Conservation (phyloP, 2,888 invertebrate genomes). For the Acrobasis suavella region DNA sequence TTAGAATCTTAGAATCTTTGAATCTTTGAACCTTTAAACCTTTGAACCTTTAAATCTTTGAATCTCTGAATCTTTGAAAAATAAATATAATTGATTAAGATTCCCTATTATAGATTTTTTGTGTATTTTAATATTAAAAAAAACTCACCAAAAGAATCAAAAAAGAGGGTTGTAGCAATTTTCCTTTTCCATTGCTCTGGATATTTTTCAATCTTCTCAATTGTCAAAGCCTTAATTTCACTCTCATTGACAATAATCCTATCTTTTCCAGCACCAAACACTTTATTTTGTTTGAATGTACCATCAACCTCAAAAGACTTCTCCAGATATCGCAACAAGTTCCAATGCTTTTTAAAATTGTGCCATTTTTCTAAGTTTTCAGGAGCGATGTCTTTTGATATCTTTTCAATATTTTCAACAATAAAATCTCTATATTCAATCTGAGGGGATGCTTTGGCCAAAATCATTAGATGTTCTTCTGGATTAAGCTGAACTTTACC, state of each 20-base stretch:
- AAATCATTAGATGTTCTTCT: conserved; percentile 77
- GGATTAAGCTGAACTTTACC: conserved; percentile 84
- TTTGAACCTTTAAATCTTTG: too few relatives aligned
- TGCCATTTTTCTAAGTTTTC: conserved; percentile 61
- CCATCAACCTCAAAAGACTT: conserved; percentile 77
- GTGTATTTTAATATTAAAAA: background rate
- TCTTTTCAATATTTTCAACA: conserved; percentile 84
- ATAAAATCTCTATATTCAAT: conserved; percentile 85
- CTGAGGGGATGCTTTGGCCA: conserved; percentile 83
- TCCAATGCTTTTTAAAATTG: conserved; percentile 70
- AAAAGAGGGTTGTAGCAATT: conserved; percentile 81
- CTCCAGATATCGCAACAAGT: conserved; percentile 67
- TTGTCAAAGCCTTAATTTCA: conserved; percentile 76
- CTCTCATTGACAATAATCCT: conserved; percentile 73
- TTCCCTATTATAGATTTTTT: too few relatives aligned
- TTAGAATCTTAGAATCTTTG: too few relatives aligned
- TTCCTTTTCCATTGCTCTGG: conserved; percentile 78
- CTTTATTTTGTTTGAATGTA: conserved; percentile 76
- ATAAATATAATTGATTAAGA: too few relatives aligned
- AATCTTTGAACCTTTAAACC: too few relatives aligned
- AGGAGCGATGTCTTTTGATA: conserved; percentile 61
- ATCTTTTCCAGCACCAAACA: conserved; percentile 66
- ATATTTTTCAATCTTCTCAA: conserved; percentile 71
- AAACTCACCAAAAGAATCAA: conserved; percentile 80
- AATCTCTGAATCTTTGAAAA: too few relatives aligned